phyloP scores from a whole-genome alignment of 2,888 invertebrate genomes.

The Ligdia adustata region DNA sequence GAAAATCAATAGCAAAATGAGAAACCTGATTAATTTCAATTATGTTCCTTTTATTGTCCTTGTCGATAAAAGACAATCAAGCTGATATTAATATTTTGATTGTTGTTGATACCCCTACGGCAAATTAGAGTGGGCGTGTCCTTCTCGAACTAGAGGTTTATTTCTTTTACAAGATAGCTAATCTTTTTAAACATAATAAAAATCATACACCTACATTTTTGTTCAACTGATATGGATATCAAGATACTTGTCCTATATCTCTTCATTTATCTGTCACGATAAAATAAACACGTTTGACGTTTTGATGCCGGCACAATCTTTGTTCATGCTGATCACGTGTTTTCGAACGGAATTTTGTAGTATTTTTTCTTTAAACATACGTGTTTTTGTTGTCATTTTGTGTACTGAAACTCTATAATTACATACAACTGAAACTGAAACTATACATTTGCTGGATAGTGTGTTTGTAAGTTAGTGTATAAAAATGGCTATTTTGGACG shows the following conservation, averaged over 20 bases:
- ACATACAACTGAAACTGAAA: too few species aligned
- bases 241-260: conserved; percentile 5
- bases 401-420: conserved; percentile 8
- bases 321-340: not conserved
- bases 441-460: conserved; percentile 13
- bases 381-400: conserved; percentile 8
- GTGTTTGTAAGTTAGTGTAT: conserved; percentile 18
- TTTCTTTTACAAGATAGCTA: too few species aligned
- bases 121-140: conserved; percentile 10
- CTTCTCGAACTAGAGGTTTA: not conserved
- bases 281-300: not conserved
- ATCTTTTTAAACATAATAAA: conserved; percentile 6
- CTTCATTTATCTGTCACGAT: conserved; percentile 6
- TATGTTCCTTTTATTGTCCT: too few species aligned
- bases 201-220: too few species aligned
- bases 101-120: too few species aligned
- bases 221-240: conserved; percentile 3
- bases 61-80: too few species aligned
- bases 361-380: not conserved
- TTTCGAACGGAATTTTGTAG: not conserved
- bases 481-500: conserved; percentile 74
- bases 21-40: too few species aligned
- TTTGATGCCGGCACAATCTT: too few species aligned
- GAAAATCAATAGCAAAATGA: too few species aligned
- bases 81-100: too few species aligned